Base-by-base conservation (phyloP, 2,797 vertebrate genomes). In the Eulemur albifrons region DNA sequence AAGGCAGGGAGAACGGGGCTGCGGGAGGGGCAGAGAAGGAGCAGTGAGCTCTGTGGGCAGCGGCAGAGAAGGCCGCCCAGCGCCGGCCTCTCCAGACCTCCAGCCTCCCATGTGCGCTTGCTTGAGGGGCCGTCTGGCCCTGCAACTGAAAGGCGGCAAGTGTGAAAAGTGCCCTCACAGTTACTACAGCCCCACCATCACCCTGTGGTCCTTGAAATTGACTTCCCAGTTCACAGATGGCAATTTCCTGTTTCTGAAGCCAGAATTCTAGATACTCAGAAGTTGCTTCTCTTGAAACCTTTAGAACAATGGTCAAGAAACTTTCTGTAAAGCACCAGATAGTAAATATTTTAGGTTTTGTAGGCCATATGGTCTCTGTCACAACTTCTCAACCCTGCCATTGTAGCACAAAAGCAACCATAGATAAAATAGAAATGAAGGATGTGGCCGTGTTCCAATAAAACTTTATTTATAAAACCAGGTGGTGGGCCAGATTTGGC, bases 381-480 rank as follows among this genome's bases (percentile, higher is more conserved):
- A 7, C 38, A 45, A 2, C 40, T 45, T 75, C 30, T 75, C 43
- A 75, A 32, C 25, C 21, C 52, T 20, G 23, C 63, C 32, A 12
- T 32, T 61, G 5, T 7, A 32, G 89, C 43, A 17, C 17, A 18
- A 45, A 70, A 72, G 65, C 32, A 59, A 30, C 32, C 32, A 30
- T 11, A 81, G 77, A 20, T 14, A 59, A 43, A 30, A 72, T 3
- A 20, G 8, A n/a, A 76, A 63, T 32, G 89, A 48, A 75, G 43
- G 77, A 21, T 5, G 0, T 72, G 67, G 54, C 79, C 35, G 23
- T 48, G 77, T 72, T 72, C 23, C 77, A 72, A 32, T 72, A 50
- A 82, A 82, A 72, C 40, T 48, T 90, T 48, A 91, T 89, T 89
- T 79, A n/a, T 48, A 82, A 61, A 82, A 38, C 38, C 23, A 38